Evolutionary conservation across 2,113 vertebrate genomes (phyloP).

Genomic region (Chunga burmeisteri): DNA sequence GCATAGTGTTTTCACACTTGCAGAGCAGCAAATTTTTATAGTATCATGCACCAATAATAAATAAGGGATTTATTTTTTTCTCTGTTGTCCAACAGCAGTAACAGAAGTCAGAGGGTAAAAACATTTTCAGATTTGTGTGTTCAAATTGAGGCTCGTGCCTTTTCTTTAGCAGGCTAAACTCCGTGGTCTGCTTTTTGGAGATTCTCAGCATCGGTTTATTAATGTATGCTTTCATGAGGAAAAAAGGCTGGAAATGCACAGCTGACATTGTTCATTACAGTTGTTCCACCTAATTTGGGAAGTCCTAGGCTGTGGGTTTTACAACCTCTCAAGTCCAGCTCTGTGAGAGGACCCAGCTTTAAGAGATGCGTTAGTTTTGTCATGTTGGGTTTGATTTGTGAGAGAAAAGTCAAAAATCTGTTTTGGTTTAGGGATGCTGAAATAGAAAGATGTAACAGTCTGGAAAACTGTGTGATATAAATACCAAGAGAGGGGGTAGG

Average conservation of each 20-base stretch:
- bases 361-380: neutral
- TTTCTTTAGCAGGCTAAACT: neutral
- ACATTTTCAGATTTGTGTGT: neutral
- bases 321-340: neutral
- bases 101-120: neutral
- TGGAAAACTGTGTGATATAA: neutral
- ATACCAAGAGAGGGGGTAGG: neutral
- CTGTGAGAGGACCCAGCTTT: neutral
- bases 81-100: neutral
- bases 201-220: neutral
- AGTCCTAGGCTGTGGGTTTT: neutral
- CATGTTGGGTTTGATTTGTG: neutral
- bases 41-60: neutral
- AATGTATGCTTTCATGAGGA: neutral
- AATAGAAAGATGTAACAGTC: neutral
- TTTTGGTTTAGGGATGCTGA: neutral
- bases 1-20: neutral
- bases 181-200: neutral
- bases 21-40: neutral
- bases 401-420: neutral
- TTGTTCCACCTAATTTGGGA: neutral
- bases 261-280: neutral
- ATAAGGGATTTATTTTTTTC: neutral
- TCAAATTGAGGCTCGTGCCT: neutral
- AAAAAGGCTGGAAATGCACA: neutral